Conservation (phyloP, 2,888 invertebrate genomes). For the Lordiphosa fenestrarum region DNA sequence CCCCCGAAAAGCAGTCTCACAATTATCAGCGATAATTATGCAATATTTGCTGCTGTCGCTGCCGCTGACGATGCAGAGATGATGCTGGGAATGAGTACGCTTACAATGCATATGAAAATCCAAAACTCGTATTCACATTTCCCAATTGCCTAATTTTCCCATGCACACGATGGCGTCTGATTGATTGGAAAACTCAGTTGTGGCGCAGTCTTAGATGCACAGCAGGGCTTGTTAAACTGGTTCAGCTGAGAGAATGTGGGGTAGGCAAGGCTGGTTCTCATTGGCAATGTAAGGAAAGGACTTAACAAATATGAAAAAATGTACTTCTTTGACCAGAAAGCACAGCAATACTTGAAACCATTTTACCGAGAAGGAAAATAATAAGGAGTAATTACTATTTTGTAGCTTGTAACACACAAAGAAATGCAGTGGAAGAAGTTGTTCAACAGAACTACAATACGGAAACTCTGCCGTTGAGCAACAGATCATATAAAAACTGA, state of each 20-base stretch:
- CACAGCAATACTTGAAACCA: no score
- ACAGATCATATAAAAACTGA: no score
- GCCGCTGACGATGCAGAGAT: slow-evolving; percentile 14
- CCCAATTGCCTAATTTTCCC: slow-evolving; percentile 75
- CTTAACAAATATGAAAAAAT: no score
- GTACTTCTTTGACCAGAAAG: no score
- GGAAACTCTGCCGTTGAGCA: no score
- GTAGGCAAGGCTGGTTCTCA: not conserved
- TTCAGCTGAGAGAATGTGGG: not conserved
- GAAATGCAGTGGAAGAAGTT: no score
- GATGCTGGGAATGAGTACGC: slow-evolving; percentile 23
- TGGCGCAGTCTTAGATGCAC: not conserved
- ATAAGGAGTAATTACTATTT: no score
- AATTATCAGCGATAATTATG: slow-evolving; percentile 72
- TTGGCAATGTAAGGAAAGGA: no score
- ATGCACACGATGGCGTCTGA: slow-evolving; percentile 51
- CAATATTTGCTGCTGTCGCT: slow-evolving; percentile 45
- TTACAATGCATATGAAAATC: slow-evolving; percentile 37
- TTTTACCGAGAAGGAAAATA: no score
- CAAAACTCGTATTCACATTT: slow-evolving; percentile 38
- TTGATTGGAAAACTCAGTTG: slow-evolving; percentile 66
- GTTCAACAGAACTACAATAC: no score
- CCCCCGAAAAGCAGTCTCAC: slow-evolving; percentile 40
- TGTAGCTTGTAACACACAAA: no score
- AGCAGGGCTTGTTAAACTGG: not conserved